A percentile compares a stretch with the other conserved stretches of the same genome.
These are phyloP conservation scores for Colletes gigas DNA, from an alignment of 1,140 invertebrate species.

Conservation along the genomic window DNA sequence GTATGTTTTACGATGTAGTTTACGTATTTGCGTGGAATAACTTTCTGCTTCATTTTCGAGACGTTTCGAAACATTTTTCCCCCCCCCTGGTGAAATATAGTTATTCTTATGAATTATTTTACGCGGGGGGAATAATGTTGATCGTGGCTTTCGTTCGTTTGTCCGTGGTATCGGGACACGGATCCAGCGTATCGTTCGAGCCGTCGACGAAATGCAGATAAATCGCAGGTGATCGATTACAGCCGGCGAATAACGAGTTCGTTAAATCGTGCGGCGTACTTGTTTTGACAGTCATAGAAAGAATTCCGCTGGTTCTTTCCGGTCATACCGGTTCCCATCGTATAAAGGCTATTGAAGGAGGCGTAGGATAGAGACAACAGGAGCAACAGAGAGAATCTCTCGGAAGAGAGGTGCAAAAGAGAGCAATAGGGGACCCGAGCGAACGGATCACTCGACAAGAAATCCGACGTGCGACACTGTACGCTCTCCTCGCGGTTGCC, in stretches of 20 bases:
- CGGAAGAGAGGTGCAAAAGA: constrained; percentile 4
- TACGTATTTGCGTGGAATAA: neutral
- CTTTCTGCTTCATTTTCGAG: neutral
- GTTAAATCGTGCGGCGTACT: constrained; percentile 30
- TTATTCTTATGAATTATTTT: no score
- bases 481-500: constrained; percentile 1
- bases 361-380: constrained; percentile 41
- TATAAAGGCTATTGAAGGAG: constrained; percentile 39
- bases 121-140: no score
- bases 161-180: no score
- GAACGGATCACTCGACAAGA: constrained; percentile 44
- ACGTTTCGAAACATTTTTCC: no score
- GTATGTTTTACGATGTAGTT: no score
- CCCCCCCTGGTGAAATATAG: no score
- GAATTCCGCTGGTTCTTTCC: constrained; percentile 58
- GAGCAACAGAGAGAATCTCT: neutral
- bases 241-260: neutral
- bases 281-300: constrained; percentile 56
- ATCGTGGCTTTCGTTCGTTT: neutral
- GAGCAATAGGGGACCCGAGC: constrained; percentile 14
- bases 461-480: constrained; percentile 38
- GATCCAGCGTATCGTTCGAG: neutral
- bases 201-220: constrained; percentile 7
- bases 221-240: constrained; percentile 13
- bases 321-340: constrained; percentile 60